Evolutionary conservation across 1,140 invertebrate species (phyloP).

Genomic region (Rhagoletis pomonella): DNA sequence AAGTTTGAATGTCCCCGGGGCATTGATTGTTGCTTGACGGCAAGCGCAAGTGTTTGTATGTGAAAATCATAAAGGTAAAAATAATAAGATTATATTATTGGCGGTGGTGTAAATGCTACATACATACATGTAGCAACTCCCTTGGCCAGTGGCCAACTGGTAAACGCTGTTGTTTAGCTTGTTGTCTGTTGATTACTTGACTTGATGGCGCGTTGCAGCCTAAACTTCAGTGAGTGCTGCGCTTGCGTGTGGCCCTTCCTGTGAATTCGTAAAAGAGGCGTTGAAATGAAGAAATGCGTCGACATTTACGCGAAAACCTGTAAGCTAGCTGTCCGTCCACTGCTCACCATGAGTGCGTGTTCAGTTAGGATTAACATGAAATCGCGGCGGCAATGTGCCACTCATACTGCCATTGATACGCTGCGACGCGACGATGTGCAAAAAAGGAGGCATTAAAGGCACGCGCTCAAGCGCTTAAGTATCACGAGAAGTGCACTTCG

Average conservation of each 20-base stretch:
- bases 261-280: neutral
- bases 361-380: slow-evolving; percentile 34
- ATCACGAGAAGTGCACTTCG: neutral
- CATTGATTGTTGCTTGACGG: slow-evolving; percentile 29
- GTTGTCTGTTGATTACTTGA: slow-evolving; percentile 34
- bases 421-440: neutral
- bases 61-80: neutral
- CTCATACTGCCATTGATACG: neutral
- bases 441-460: slow-evolving; percentile 29
- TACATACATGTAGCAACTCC: neutral
- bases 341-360: neutral
- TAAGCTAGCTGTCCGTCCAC: neutral
- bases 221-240: neutral
- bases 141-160: neutral
- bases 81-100: neutral
- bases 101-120: neutral
- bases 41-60: slow-evolving; percentile 13
- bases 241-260: slow-evolving; percentile 38
- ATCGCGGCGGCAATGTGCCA: neutral
- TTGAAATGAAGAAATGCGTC: slow-evolving; percentile 45
- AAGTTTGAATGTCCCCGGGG: slow-evolving; percentile 38
- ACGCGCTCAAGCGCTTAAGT: slow-evolving; percentile 19
- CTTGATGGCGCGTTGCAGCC: neutral
- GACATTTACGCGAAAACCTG: slow-evolving; percentile 6
- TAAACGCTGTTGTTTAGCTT: slow-evolving; percentile 23